Percentiles rank a stretch among this genome's conserved stretches.
These are phyloP conservation scores for Drosophila teissieri DNA, from an alignment of 1,140 invertebrate species.

Conservation along the genomic window DNA sequence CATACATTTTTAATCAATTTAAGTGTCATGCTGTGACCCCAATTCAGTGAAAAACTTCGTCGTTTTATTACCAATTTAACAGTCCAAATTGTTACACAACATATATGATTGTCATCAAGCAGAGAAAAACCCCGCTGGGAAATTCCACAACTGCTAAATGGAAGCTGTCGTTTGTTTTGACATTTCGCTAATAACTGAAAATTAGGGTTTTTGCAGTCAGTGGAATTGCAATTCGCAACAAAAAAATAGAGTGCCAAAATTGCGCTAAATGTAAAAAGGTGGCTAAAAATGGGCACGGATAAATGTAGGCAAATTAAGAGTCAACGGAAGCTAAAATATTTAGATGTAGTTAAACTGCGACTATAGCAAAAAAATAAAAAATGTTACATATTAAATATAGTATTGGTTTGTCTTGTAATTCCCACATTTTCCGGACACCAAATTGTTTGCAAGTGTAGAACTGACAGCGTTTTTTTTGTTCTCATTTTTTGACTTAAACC, in stretches of 20 bases:
- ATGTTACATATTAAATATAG: too few species aligned
- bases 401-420: neutral
- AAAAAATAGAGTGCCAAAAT: conserved; percentile 18
- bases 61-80: conserved; percentile 14
- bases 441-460: neutral
- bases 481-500: conserved; percentile 13
- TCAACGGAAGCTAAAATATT: too few species aligned
- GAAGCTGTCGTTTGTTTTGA: conserved; percentile 71
- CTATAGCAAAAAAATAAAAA: too few species aligned
- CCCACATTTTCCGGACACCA: neutral
- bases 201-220: conserved; percentile 63
- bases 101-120: conserved; percentile 14
- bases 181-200: conserved; percentile 76
- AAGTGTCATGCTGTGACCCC: conserved; percentile 2
- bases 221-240: conserved; percentile 11
- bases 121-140: conserved; percentile 19
- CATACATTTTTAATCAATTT: neutral
- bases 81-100: conserved; percentile 16
- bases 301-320: neutral
- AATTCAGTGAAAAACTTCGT: conserved; percentile 1
- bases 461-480: neutral
- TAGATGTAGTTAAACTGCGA: too few species aligned
- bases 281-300: conserved; percentile 1
- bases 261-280: conserved; percentile 16
- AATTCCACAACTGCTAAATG: conserved; percentile 37